Evolutionary conservation across 2,888 invertebrate genomes (phyloP).

Genomic region (Caenorhabditis uteleia): DNA sequence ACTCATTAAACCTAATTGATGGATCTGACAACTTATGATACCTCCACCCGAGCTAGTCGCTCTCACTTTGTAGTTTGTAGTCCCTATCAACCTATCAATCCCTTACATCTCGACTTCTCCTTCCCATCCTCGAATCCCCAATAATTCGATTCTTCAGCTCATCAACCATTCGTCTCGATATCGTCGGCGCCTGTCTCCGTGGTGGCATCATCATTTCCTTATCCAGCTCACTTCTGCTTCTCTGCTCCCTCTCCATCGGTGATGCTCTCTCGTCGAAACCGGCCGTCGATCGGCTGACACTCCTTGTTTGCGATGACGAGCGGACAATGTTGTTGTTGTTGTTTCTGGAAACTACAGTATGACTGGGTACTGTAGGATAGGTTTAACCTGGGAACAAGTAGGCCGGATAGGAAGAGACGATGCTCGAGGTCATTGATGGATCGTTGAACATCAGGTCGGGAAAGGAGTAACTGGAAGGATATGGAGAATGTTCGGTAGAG

Average conservation of each 20-base stretch:
- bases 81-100: too few relatives aligned
- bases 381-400: conserved; percentile 33
- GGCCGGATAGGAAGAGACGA: conserved; percentile 70
- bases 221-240: conserved; percentile 8
- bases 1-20: too few relatives aligned
- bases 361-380: not conserved
- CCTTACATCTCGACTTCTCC: too few relatives aligned
- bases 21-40: too few relatives aligned
- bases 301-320: conserved; percentile 22
- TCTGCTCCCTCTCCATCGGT: conserved; percentile 19
- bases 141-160: conserved; percentile 83
- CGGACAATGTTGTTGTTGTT: conserved; percentile 34
- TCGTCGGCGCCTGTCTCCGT: conserved; percentile 25
- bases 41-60: too few relatives aligned
- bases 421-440: conserved; percentile 84
- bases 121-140: conserved; percentile 1
- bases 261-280: conserved; percentile 33
- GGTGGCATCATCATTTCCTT: conserved; percentile 4
- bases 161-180: conserved; percentile 41
- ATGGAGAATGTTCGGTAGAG: too few relatives aligned
- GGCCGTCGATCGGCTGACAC: conserved; percentile 18
- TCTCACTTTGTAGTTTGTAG: too few relatives aligned
- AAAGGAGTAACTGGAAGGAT: conserved; percentile 78
- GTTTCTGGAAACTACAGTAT: not conserved
- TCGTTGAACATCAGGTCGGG: conserved; percentile 84